Percentiles rank a stretch among this genome's conserved stretches.
Conservation (phyloP, 2,888 invertebrate species). For the Tipula confusa region DNA sequence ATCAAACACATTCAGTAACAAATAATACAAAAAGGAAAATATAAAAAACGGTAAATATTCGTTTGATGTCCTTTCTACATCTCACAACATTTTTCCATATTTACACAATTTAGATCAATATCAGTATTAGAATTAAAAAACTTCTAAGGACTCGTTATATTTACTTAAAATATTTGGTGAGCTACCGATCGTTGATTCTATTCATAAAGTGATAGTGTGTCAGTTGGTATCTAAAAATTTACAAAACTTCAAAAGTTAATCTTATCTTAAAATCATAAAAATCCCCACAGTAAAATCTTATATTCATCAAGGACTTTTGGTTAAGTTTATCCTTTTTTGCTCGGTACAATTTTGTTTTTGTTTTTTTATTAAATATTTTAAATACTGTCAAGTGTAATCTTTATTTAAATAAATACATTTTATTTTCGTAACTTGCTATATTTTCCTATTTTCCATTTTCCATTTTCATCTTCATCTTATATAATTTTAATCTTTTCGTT, state of each 20-base stretch:
- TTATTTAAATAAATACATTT: constrained; percentile 13
- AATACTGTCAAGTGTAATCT: constrained; percentile 20
- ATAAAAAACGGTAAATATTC: neutral
- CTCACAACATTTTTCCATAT: neutral
- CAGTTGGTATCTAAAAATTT: neutral
- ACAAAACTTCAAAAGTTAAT: neutral
- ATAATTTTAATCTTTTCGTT: neutral
- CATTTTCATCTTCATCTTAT: neutral
- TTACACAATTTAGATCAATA: neutral
- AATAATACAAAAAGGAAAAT: no score
- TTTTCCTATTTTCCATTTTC: neutral
- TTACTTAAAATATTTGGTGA: neutral
- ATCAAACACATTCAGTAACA: neutral
- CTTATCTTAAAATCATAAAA: neutral
- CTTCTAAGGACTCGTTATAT: neutral
- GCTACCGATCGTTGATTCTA: neutral
- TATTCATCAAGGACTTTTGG: constrained; percentile 9
- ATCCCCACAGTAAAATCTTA: neutral
- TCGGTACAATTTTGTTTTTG: neutral
- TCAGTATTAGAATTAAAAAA: neutral
- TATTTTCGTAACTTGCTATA: neutral
- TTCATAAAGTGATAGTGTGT: neutral
- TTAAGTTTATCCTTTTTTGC: neutral
- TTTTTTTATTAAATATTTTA: neutral
- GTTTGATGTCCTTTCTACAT: neutral